Percentiles rank a stretch among this genome's conserved stretches.
phyloP scores from a whole-genome alignment of 2,113 vertebrate genomes.

The Sakesphorus luctuosus region DNA sequence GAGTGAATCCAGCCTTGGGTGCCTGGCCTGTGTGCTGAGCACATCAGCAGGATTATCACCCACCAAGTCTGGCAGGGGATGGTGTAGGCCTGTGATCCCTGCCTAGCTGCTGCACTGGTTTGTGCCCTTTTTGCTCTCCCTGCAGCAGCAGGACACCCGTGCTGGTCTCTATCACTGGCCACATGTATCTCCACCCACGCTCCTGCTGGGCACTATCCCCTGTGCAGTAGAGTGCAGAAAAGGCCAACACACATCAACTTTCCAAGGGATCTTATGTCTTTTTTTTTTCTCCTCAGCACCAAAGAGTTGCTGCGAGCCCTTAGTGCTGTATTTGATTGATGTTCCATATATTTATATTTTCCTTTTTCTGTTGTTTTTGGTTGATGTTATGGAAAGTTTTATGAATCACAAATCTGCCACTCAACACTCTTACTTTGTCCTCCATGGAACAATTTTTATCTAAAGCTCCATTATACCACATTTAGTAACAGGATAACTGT shows the following conservation, averaged over 20 bases:
- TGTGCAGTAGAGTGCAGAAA: not conserved
- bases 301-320: not conserved
- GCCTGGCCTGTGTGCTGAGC: not conserved
- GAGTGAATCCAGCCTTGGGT: not conserved
- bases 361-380: not conserved
- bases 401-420: not conserved
- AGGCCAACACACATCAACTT: not conserved
- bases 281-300: not conserved
- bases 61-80: not conserved
- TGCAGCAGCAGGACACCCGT: not conserved
- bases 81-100: accelerated
- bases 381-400: conserved; percentile 11
- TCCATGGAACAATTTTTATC: not conserved
- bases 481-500: not conserved
- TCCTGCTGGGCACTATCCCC: not conserved
- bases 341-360: not conserved
- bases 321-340: not conserved
- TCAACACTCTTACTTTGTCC: not conserved
- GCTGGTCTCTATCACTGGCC: not conserved
- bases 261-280: not conserved
- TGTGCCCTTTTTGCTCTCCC: not conserved
- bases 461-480: not conserved
- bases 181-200: accelerated
- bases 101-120: accelerated
- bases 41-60: not conserved